These are phyloP conservation scores for Diaphora mendica DNA, from an alignment of 2,888 invertebrate genomes.

Conservation along the genomic window DNA sequence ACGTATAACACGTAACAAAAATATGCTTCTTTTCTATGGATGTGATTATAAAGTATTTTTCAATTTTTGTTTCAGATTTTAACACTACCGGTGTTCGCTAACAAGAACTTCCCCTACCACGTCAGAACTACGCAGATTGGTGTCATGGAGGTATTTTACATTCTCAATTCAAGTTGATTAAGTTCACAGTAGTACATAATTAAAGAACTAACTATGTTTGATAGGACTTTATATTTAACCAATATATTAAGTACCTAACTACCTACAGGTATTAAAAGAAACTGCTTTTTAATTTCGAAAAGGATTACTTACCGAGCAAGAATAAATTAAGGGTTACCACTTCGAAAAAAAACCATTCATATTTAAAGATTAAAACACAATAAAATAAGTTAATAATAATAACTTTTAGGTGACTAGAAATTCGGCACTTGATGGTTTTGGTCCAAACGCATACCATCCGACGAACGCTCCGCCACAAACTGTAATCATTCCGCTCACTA, in stretches of 20 bases:
- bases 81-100: slow-evolving; percentile 94
- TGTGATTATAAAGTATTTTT: no score
- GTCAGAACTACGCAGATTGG: slow-evolving; percentile 94
- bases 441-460: slow-evolving; percentile 88
- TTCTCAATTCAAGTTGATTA: no score
- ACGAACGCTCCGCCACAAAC: slow-evolving; percentile 81
- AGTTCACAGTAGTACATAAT: not conserved
- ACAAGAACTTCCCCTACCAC: slow-evolving; percentile 96
- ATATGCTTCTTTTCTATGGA: no score
- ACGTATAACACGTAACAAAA: no score
- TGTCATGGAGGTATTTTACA: slow-evolving; percentile 88
- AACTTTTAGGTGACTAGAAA: slow-evolving; percentile 74
- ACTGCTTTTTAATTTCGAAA: not conserved
- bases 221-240: not conserved
- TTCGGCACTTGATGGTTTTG: slow-evolving; percentile 86
- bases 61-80: slow-evolving; percentile 89
- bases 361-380: no score
- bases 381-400: not conserved
- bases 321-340: not conserved
- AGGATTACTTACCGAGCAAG: not conserved
- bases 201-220: slow-evolving; percentile 14
- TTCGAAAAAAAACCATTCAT: not conserved
- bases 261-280: not conserved
- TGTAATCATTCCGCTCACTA: slow-evolving; percentile 88
- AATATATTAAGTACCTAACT: no score